Evolutionary conservation across 2,797 vertebrate genomes (phyloP).

Genomic region (Lepilemur septentrionalis): DNA sequence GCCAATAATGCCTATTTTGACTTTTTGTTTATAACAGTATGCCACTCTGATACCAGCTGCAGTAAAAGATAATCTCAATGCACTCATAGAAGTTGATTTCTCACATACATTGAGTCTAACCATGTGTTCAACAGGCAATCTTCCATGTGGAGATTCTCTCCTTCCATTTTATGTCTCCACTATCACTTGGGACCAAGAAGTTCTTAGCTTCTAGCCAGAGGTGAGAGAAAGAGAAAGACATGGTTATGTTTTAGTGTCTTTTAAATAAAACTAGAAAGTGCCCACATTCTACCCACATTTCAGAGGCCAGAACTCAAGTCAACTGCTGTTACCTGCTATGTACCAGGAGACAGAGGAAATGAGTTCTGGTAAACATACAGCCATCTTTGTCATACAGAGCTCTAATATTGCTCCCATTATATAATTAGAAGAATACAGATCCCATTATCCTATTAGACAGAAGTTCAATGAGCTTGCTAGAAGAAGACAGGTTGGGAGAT

Average conservation of each 20-base stretch:
- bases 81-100: not conserved
- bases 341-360: not conserved
- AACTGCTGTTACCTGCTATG: not conserved
- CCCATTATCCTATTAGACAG: not conserved
- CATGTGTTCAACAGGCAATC: not conserved
- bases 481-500: not conserved
- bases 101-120: not conserved
- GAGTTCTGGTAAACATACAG: not conserved
- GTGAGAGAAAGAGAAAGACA: not conserved
- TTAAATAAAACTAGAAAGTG: not conserved
- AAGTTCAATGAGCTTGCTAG: not conserved
- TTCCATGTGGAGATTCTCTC: not conserved
- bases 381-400: not conserved
- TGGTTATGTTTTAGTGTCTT: not conserved
- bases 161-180: not conserved
- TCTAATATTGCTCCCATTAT: not conserved
- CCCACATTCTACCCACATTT: not conserved
- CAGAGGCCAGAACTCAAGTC: not conserved
- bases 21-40: not conserved
- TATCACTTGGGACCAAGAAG: not conserved
- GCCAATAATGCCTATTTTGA: not conserved
- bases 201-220: not conserved
- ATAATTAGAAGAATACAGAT: not conserved
- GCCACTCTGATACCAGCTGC: not conserved
- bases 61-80: not conserved